phyloP scores from a whole-genome alignment of 2,888 invertebrate species.

The Callyntrura guangdongensis region DNA sequence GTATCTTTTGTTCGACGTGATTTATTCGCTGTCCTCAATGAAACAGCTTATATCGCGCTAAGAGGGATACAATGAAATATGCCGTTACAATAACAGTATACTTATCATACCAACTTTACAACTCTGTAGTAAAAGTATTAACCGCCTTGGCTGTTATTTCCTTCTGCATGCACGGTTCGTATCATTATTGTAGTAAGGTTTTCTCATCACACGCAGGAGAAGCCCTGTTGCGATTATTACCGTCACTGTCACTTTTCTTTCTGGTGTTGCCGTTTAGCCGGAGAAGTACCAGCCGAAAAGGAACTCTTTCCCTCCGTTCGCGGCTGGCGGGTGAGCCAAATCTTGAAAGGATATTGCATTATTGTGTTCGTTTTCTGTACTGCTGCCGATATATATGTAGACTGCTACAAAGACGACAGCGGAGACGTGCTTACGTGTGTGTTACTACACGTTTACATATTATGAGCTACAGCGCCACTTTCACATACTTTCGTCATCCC shows the following conservation, averaged over 20 bases:
- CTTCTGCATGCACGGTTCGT: conserved; percentile 39
- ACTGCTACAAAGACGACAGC: conserved; percentile 19
- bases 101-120: conserved; percentile 21
- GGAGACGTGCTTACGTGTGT: not conserved
- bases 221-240: conserved; percentile 53
- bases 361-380: conserved; percentile 14
- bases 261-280: conserved; percentile 42
- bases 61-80: conserved; percentile 68
- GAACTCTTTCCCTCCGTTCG: conserved; percentile 6
- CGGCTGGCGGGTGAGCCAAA: conserved; percentile 28
- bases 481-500: conserved; percentile 35
- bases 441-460: conserved; percentile 23
- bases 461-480: conserved; percentile 41
- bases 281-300: conserved; percentile 7
- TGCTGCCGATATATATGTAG: not conserved
- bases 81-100: conserved; percentile 54
- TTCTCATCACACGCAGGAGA: conserved; percentile 40
- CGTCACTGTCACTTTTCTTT: conserved; percentile 58
- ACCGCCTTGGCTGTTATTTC: conserved; percentile 10
- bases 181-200: conserved; percentile 30
- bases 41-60: conserved; percentile 71
- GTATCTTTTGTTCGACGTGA: conserved; percentile 81
- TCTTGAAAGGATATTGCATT: conserved; percentile 5
- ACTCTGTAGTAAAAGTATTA: not conserved
- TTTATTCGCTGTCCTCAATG: conserved; percentile 79